Percentiles rank a stretch among this genome's conserved stretches.
phyloP scores from a whole-genome alignment of 2,113 vertebrate species.

The Megaleporinus macrocephalus region DNA sequence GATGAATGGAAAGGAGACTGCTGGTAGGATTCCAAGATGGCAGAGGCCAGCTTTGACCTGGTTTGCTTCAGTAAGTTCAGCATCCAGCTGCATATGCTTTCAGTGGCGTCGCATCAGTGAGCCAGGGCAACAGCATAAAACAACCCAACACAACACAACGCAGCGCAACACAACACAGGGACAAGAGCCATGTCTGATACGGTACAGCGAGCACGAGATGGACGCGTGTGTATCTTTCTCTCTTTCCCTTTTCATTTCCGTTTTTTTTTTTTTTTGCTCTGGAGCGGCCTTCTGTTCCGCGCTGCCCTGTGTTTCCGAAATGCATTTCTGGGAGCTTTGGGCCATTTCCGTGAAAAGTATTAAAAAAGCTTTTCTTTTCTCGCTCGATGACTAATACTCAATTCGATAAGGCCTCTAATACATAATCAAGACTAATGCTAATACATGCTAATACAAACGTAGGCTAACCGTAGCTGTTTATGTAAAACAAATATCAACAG shows the following conservation, averaged over 20 bases:
- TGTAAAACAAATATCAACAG: background rate
- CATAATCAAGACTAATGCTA: background rate
- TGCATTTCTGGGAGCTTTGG: background rate
- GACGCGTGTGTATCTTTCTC: slow-evolving; percentile 26
- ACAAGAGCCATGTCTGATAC: slow-evolving; percentile 42
- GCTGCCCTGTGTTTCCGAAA: slow-evolving; percentile 9
- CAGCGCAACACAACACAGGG: slow-evolving; percentile 48
- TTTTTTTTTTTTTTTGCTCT: slow-evolving; percentile 20
- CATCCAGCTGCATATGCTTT: slow-evolving; percentile 51
- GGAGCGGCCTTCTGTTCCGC: background rate
- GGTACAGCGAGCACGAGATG: slow-evolving; percentile 27
- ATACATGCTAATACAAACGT: too few species aligned
- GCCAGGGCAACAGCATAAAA: slow-evolving; percentile 44
- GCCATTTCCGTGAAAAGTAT: background rate
- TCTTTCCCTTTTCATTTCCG: slow-evolving; percentile 2
- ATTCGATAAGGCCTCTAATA: background rate
- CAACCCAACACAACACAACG: slow-evolving; percentile 33
- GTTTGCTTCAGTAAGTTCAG: slow-evolving; percentile 52
- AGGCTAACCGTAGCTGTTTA: background rate
- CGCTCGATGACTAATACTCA: background rate
- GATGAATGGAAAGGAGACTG: slow-evolving; percentile 29
- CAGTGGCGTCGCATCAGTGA: slow-evolving; percentile 46
- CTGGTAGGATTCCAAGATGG: slow-evolving; percentile 17
- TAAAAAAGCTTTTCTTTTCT: background rate
- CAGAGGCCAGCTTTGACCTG: slow-evolving; percentile 41